Percentiles rank a stretch among this genome's conserved stretches.
phyloP scores from a whole-genome alignment of 35 echinoderm and acorn worm species.

The Heliocidaris erythrogramma region DNA sequence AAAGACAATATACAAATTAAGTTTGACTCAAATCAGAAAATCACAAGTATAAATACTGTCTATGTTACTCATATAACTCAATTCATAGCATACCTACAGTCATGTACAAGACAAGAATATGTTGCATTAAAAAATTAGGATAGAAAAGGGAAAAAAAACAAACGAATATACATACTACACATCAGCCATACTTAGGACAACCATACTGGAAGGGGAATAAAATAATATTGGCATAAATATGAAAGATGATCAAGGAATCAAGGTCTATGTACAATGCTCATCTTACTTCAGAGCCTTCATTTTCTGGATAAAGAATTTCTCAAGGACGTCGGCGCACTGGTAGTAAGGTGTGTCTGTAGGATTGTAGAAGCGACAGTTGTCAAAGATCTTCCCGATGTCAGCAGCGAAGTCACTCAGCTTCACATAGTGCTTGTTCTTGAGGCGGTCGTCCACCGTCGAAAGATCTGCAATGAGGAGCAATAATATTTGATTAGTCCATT shows the following conservation, averaged over 20 bases:
- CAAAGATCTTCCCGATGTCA: conserved; percentile 91
- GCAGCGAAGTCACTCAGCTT: conserved; percentile 87
- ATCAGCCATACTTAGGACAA: background rate
- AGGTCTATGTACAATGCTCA: background rate
- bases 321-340: conserved; percentile 95
- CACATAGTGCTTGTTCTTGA: conserved; percentile 79
- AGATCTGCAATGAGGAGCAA: conserved; percentile 66
- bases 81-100: background rate
- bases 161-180: conserved; percentile 37
- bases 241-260: conserved; percentile 28
- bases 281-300: conserved; percentile 93
- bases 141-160: background rate
- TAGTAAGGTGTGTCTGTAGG: conserved; percentile 92
- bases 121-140: conserved; percentile 12
- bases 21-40: background rate
- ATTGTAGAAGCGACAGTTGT: conserved; percentile 97
- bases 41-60: background rate
- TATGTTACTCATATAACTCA: background rate
- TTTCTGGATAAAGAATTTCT: conserved; percentile 99
- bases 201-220: background rate
- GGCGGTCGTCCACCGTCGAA: conserved; percentile 68
- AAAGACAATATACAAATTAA: background rate
- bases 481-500: background rate
- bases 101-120: background rate
- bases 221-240: background rate